Evolutionary conservation across 2,113 vertebrate species (phyloP).

Genomic region (Lycocorax pyrrhopterus): DNA sequence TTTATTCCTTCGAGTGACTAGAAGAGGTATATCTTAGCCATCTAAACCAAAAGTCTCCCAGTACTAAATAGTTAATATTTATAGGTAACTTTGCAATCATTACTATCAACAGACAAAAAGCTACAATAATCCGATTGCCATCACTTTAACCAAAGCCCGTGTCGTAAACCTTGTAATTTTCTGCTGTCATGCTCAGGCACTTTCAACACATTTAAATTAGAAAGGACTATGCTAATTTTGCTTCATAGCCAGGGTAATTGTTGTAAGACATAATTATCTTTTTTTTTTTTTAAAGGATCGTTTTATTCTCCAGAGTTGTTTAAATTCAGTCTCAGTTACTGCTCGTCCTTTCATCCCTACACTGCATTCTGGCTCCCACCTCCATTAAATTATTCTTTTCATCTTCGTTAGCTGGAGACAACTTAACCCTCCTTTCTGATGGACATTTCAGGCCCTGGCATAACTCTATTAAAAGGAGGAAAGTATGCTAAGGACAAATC

Average conservation of each 20-base stretch:
- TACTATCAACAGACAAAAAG: conserved; percentile 63
- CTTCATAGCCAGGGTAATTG: conserved; percentile 79
- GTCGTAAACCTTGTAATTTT: conserved; percentile 80
- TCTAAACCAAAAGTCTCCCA: conserved; percentile 27
- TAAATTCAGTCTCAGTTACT: conserved; percentile 70
- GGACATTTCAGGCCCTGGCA: conserved; percentile 34
- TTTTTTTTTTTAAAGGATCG: conserved; percentile 52
- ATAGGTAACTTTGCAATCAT: conserved; percentile 66
- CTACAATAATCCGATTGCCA: conserved; percentile 66
- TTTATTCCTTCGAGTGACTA: background rate
- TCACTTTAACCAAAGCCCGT: conserved; percentile 73
- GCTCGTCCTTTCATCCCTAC: conserved; percentile 60
- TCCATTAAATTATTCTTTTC: conserved; percentile 66
- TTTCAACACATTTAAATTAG: conserved; percentile 82
- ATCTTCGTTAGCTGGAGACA: conserved; percentile 58
- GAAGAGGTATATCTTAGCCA: background rate
- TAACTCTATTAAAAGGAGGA: conserved; percentile 36
- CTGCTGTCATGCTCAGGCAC: conserved; percentile 78
- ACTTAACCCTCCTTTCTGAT: conserved; percentile 53
- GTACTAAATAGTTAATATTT: conserved; percentile 65
- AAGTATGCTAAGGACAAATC: conserved; percentile 42
- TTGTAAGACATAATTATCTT: conserved; percentile 79
- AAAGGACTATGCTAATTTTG: conserved; percentile 82
- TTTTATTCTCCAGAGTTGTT: conserved; percentile 73
- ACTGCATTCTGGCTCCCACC: conserved; percentile 43